phyloP scores from a whole-genome alignment of 2,797 vertebrate genomes.

The Ptychobarbus kaznakovi region DNA sequence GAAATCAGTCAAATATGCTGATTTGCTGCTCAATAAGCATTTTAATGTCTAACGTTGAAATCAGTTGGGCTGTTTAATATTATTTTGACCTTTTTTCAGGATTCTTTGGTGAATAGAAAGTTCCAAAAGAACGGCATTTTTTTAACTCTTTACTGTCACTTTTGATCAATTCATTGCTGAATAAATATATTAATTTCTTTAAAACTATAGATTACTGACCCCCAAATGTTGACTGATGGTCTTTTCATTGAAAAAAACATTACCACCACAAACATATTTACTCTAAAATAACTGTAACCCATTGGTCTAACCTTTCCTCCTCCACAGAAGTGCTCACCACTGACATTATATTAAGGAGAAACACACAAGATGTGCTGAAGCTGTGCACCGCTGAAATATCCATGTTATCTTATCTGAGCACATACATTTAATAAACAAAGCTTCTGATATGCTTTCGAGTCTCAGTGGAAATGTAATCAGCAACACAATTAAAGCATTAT shows the following conservation, averaged over 20 bases:
- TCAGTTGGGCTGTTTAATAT: background rate
- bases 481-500: slow-evolving; percentile 45
- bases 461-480: slow-evolving; percentile 41
- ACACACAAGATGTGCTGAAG: background rate
- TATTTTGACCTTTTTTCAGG: background rate
- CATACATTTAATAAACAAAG: slow-evolving; percentile 17
- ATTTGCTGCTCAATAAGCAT: background rate
- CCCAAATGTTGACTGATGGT: background rate
- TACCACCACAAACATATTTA: background rate
- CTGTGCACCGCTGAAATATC: background rate
- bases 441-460: slow-evolving; percentile 20
- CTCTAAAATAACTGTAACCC: background rate
- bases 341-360: background rate
- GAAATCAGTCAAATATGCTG: background rate
- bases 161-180: background rate
- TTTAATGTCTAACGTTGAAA: background rate
- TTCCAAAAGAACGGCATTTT: background rate
- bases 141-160: background rate
- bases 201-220: background rate
- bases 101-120: background rate
- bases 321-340: background rate
- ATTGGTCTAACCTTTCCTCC: background rate
- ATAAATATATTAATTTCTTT: background rate
- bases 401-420: background rate
- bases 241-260: background rate